Evolutionary conservation across 2,797 vertebrate species (phyloP).

Genomic region (Menidia menidia): DNA sequence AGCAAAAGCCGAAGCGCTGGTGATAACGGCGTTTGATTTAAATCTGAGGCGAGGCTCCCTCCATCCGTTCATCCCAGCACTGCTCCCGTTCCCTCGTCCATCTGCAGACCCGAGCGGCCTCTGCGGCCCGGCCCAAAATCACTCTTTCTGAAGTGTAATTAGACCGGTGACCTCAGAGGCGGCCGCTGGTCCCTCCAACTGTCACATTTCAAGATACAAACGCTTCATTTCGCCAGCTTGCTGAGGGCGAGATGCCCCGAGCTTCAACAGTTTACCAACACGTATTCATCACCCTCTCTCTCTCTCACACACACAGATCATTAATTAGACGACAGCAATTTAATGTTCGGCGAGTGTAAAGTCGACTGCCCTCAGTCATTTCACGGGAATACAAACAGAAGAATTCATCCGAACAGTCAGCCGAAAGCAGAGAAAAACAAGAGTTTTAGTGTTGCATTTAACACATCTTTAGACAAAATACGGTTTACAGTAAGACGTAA

Average conservation of each 20-base stretch:
- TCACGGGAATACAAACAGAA: constrained; percentile 2
- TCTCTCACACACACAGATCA: not conserved
- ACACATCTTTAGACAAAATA: not conserved
- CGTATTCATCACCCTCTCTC: too few relatives aligned
- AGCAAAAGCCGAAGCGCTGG: constrained; percentile 4
- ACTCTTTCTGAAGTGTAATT: constrained; percentile 77
- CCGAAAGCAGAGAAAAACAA: not conserved
- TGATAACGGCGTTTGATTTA: constrained; percentile 34
- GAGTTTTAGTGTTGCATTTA: not conserved
- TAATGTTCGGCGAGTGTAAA: not conserved
- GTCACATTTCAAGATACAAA: constrained; percentile 59
- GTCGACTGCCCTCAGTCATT: constrained; percentile 9
- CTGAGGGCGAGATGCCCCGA: constrained; percentile 10
- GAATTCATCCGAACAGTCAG: not conserved
- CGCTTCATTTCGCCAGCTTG: constrained; percentile 54
- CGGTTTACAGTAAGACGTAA: too few relatives aligned
- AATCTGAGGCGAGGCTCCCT: constrained; percentile 60
- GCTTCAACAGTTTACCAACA: constrained; percentile 11
- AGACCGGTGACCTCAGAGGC: constrained; percentile 66
- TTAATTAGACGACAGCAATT: not conserved
- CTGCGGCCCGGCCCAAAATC: constrained; percentile 61
- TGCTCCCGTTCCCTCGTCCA: constrained; percentile 36
- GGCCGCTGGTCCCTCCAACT: constrained; percentile 52
- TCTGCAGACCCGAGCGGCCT: constrained; percentile 51
- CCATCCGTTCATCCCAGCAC: constrained; percentile 29